phyloP scores from a whole-genome alignment of 2,888 invertebrate genomes.

The Chesias legatella region DNA sequence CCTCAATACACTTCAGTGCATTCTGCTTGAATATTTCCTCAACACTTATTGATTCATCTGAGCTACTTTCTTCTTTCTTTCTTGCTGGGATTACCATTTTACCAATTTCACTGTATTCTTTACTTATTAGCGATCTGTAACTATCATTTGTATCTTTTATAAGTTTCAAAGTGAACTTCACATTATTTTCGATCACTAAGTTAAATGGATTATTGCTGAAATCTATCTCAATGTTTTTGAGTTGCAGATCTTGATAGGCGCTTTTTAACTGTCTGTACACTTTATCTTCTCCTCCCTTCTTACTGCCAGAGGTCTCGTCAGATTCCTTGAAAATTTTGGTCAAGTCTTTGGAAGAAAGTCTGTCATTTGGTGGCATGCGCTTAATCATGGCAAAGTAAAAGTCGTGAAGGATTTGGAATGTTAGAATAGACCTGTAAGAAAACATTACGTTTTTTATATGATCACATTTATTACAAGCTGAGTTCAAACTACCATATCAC shows the following conservation, averaged over 20 bases:
- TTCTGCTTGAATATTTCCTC: constrained; percentile 63
- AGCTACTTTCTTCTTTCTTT: constrained; percentile 54
- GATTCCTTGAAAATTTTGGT: constrained; percentile 55
- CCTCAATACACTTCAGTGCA: constrained; percentile 69
- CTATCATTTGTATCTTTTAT: constrained; percentile 58
- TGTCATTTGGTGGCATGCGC: constrained; percentile 53
- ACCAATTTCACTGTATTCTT: constrained; percentile 60
- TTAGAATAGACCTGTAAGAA: constrained; percentile 58
- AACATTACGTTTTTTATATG: constrained; percentile 9
- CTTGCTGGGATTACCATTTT: constrained; percentile 50
- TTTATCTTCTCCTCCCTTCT: constrained; percentile 63
- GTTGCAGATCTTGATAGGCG: constrained; percentile 58
- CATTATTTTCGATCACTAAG: constrained; percentile 62
- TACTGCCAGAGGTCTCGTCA: constrained; percentile 55
- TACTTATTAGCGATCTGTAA: constrained; percentile 53
- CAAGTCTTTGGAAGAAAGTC: constrained; percentile 59
- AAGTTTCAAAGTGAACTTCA: constrained; percentile 57
- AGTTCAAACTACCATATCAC: constrained; percentile 29
- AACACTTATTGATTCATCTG: constrained; percentile 45
- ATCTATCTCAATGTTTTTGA: constrained; percentile 59
- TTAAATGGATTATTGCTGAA: constrained; percentile 69
- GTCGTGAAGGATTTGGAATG: constrained; percentile 70
- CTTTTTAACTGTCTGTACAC: constrained; percentile 54
- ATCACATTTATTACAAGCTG: background rate
- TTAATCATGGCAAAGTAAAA: constrained; percentile 68